These are phyloP conservation scores for Ctenopoma multispine DNA, from an alignment of 2,797 vertebrate genomes.

Conservation along the genomic window DNA sequence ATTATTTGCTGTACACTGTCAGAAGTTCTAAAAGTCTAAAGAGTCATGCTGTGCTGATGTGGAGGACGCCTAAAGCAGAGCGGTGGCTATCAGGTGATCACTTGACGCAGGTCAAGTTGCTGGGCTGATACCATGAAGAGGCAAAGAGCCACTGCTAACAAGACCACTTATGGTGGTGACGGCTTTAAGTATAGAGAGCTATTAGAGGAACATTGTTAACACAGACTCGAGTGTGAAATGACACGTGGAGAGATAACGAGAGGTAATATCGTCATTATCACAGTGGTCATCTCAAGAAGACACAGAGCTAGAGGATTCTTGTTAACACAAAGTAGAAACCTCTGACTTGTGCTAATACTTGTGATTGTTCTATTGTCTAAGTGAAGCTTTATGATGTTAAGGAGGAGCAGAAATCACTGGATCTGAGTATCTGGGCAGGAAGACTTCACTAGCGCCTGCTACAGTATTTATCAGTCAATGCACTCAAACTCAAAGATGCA, in stretches of 20 bases:
- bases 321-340: constrained; percentile 55
- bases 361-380: constrained; percentile 33
- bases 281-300: constrained; percentile 78
- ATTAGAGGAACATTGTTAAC: constrained; percentile 79
- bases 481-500: constrained; percentile 25
- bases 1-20: constrained; percentile 6
- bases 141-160: constrained; percentile 72
- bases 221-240: constrained; percentile 75
- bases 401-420: constrained; percentile 14
- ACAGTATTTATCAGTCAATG: constrained; percentile 36
- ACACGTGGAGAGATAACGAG: constrained; percentile 73
- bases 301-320: constrained; percentile 69
- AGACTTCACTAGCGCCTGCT: background rate
- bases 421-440: constrained; percentile 2
- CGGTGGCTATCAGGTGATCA: constrained; percentile 76
- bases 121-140: constrained; percentile 73
- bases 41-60: constrained; percentile 24
- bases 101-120: constrained; percentile 82
- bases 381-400: constrained; percentile 13
- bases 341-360: constrained; percentile 48
- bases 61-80: constrained; percentile 43
- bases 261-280: constrained; percentile 81
- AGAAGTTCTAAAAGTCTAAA: constrained; percentile 22
- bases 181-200: constrained; percentile 78
- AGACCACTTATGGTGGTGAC: constrained; percentile 71